Conservation (phyloP, 2,888 invertebrate species). For the Pristionchus maxplancki region DNA sequence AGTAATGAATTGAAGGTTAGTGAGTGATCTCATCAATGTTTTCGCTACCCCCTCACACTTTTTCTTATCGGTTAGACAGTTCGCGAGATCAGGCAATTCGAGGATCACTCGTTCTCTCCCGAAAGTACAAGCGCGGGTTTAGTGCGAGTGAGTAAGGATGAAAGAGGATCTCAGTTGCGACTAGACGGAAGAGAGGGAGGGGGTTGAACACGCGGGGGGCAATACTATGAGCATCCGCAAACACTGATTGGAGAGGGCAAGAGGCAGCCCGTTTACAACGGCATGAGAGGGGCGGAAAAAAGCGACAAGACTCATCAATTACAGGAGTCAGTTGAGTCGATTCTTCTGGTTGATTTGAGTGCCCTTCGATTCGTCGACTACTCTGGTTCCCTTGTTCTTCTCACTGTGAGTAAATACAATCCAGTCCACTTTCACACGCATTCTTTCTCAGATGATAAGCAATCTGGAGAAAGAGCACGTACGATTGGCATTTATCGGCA, state of each 20-base stretch:
- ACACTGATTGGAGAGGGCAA: slow-evolving; percentile 8
- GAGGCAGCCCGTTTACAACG: not conserved
- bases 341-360: slow-evolving; percentile 13
- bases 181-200: slow-evolving; percentile 17
- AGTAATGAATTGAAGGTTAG: not conserved
- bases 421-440: not conserved
- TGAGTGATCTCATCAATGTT: not conserved
- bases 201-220: not conserved
- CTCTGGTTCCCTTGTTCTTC: slow-evolving; percentile 26
- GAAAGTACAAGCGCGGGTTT: slow-evolving; percentile 27
- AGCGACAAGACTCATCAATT: not conserved
- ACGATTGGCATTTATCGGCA: not conserved
- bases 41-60: not conserved
- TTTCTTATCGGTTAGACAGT: not conserved
- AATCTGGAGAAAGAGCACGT: slow-evolving; percentile 24
- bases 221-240: slow-evolving; percentile 29
- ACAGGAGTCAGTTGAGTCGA: not conserved
- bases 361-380: slow-evolving; percentile 49
- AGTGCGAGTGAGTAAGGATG: slow-evolving; percentile 11
- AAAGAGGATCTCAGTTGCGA: not conserved
- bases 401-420: slow-evolving; percentile 32
- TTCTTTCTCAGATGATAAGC: slow-evolving; percentile 16
- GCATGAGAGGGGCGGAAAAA: not conserved
- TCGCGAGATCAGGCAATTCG: not conserved
- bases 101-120: not conserved